Base-by-base conservation (phyloP, 2,797 vertebrate genomes). In the Pelodytes ibericus region DNA sequence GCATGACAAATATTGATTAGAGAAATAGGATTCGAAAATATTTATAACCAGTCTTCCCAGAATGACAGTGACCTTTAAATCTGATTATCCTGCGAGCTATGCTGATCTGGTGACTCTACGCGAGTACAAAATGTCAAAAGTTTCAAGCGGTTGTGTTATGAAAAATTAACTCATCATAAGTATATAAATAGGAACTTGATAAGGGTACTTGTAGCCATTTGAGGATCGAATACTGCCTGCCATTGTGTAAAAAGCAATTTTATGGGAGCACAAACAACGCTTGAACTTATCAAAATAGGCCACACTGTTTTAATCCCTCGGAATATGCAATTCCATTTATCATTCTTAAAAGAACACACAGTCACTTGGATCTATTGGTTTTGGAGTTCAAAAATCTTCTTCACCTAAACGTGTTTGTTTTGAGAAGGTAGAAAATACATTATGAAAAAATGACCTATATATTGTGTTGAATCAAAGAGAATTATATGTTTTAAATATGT, bases 1-100 rank as follows among this genome's bases (percentile, higher is more conserved):
- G 65, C 75, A 79, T 41, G 67, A 77, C 80, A 71, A 82, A 67
- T 81, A 83, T 51, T 70, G 53, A 84, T 79, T 74, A 80, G 22
- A 79, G 74, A 49, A 49, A 66, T 71, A 81, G 39, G 11, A 65
- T 85, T 83, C 77, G 59, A 61, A 86, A 76, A 71, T 80, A 24
- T 69, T 79, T 63, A 76, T 75, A 84, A 83, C 80, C 61, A 71
- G 25, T 56, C 72, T 72, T 79, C 82, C 74, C 79, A 51, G 75
- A 81, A 84, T 74, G 25, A 67, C 64, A 71, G 65, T 83, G 82
- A 64, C 53, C 33, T 74, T 59, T 67, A 36, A 81, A 9, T 49
- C 2, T 41, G 24, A 81, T 58, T 75, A 75, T 33, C 27, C 1
- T 61, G 13, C 64, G 81, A 72, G 13, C 63, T 71, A 75, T 49